Evolutionary conservation across 2,797 vertebrate species (phyloP).

Genomic region (Eremophila alpestris): DNA sequence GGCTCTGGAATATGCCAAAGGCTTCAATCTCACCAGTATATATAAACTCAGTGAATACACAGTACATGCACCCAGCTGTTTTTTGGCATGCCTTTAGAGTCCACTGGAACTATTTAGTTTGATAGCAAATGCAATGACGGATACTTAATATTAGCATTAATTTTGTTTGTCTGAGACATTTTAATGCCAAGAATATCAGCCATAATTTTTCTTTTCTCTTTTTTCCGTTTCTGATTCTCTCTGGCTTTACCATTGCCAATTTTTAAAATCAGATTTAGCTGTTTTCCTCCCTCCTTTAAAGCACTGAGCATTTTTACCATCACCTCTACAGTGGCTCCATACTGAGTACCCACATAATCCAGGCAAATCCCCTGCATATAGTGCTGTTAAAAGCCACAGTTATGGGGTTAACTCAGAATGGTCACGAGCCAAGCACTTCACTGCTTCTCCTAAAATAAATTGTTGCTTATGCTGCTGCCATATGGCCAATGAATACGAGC

Average conservation of each 20-base stretch:
- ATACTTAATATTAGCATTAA: constrained; percentile 17
- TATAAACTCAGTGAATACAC: constrained; percentile 38
- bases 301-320: not conserved
- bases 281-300: not conserved
- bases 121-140: constrained; percentile 9
- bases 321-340: not conserved
- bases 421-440: not conserved
- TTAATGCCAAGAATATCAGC: constrained; percentile 19
- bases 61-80: not conserved
- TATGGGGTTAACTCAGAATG: not conserved
- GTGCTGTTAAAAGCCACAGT: not conserved
- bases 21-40: constrained; percentile 31
- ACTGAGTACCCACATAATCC: not conserved
- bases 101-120: constrained; percentile 23
- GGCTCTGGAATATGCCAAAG: constrained; percentile 19
- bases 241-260: not conserved
- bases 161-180: not conserved
- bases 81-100: constrained; percentile 30
- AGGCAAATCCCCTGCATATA: not conserved
- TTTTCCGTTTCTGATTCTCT: not conserved
- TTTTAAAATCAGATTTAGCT: not conserved
- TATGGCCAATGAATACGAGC: not conserved
- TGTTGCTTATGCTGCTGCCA: constrained; percentile 13
- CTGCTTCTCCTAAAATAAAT: constrained; percentile 29
- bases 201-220: not conserved